Evolutionary conservation across 1,140 invertebrate genomes (phyloP).

Genomic region (Drosophila oshimai): DNA sequence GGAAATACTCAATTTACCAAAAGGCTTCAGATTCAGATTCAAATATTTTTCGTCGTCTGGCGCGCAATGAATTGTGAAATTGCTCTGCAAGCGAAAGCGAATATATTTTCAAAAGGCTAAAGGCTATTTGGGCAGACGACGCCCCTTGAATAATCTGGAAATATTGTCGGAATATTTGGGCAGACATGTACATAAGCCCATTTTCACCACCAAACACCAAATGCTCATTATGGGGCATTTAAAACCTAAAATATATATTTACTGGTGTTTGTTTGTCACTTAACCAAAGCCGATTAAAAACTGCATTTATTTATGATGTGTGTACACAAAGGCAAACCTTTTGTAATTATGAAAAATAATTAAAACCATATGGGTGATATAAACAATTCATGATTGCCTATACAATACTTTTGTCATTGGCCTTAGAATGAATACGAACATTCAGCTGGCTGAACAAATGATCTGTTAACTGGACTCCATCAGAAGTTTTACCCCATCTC

Average conservation of each 20-base stretch:
- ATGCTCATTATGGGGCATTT: neutral
- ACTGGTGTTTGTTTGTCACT: neutral
- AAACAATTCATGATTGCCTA: neutral
- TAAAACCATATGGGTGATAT: neutral
- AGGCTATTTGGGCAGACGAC: conserved; percentile 34
- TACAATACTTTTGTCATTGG: neutral
- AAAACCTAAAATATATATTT: neutral
- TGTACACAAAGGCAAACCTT: neutral
- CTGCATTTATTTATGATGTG: neutral
- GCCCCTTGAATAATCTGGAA: conserved; percentile 18
- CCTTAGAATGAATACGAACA: neutral
- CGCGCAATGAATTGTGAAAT: conserved; percentile 51
- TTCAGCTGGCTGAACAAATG: neutral
- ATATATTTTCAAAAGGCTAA: conserved; percentile 1
- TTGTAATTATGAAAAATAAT: neutral
- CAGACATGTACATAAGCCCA: neutral
- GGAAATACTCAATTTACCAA: conserved; percentile 10
- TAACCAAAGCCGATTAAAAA: conserved; percentile 19
- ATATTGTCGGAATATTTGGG: neutral
- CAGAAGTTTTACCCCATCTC: neutral
- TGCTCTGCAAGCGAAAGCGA: conserved; percentile 13
- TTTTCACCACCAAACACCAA: neutral
- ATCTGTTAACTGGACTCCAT: neutral
- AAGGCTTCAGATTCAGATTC: neutral
- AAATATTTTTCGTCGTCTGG: conserved; percentile 27